Percentiles rank a stretch among this genome's conserved stretches.
These are phyloP conservation scores for Tetranychus piercei DNA, from an alignment of 2,888 invertebrate genomes.

Conservation along the genomic window DNA sequence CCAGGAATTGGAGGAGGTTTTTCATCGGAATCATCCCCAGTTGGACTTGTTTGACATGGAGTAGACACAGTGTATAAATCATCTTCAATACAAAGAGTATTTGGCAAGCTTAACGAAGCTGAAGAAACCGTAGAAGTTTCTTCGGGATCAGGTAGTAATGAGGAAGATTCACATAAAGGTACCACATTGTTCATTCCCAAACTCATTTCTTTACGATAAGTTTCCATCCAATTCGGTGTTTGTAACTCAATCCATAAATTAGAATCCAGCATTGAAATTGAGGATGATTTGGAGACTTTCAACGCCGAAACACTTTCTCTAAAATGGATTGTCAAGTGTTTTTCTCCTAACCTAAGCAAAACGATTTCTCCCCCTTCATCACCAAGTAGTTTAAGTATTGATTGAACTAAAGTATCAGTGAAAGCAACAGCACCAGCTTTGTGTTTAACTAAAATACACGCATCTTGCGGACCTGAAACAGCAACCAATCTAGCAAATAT, in stretches of 20 bases:
- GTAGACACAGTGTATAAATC: slow-evolving; percentile 20
- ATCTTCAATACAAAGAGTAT: not conserved
- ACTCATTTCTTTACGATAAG: slow-evolving; percentile 60
- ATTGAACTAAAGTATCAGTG: slow-evolving; percentile 59
- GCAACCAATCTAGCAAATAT: slow-evolving; percentile 67
- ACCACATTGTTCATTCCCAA: slow-evolving; percentile 67
- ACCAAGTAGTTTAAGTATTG: slow-evolving; percentile 56
- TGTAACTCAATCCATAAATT: slow-evolving; percentile 45
- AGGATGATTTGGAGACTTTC: slow-evolving; percentile 34
- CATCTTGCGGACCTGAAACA: slow-evolving; percentile 82
- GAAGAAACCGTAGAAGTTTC: slow-evolving; percentile 12
- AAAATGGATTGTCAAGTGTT: slow-evolving; percentile 77
- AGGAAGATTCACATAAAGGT: slow-evolving; percentile 16
- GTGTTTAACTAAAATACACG: slow-evolving; percentile 56
- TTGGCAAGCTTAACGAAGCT: not conserved
- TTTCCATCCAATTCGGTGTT: slow-evolving; percentile 63
- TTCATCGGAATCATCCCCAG: slow-evolving; percentile 14
- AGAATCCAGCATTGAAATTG: slow-evolving; percentile 29
- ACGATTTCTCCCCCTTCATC: slow-evolving; percentile 67
- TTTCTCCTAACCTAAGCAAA: slow-evolving; percentile 64
- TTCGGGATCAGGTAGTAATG: slow-evolving; percentile 15
- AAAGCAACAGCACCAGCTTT: slow-evolving; percentile 40
- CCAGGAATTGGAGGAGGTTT: slow-evolving; percentile 18
- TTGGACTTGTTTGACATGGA: slow-evolving; percentile 25
- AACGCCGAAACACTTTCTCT: slow-evolving; percentile 72